Evolutionary conservation across 2,113 vertebrate genomes (phyloP).

Genomic region (Gavialis gangeticus): DNA sequence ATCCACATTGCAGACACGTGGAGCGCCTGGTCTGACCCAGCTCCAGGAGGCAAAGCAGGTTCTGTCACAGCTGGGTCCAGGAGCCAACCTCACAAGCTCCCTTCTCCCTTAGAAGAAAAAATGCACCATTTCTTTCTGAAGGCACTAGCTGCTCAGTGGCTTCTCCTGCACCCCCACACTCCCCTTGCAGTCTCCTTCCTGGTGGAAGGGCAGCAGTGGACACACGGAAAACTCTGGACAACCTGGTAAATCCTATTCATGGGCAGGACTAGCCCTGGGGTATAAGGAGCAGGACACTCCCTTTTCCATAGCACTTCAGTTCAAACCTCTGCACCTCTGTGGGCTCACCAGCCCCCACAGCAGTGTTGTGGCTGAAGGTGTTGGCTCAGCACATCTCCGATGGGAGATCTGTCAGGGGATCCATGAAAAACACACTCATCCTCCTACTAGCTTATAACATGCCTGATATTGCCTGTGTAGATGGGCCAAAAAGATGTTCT

Average conservation of each 20-base stretch:
- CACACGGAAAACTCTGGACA: not conserved
- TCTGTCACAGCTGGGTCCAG: not conserved
- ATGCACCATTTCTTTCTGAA: not conserved
- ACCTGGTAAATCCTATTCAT: not conserved
- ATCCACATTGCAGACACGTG: not conserved
- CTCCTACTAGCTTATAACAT: not conserved
- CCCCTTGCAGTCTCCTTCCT: not conserved
- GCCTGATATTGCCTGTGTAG: not conserved
- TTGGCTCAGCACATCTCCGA: not conserved
- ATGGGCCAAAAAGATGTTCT: not conserved
- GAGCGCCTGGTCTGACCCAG: not conserved
- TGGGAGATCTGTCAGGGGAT: not conserved
- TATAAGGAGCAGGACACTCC: not conserved
- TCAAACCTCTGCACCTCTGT: not conserved
- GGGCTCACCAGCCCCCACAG: not conserved
- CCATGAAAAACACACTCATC: not conserved
- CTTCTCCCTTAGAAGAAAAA: not conserved
- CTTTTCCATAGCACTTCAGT: not conserved
- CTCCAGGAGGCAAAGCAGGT: not conserved
- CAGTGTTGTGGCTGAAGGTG: not conserved
- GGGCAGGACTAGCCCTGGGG: not conserved
- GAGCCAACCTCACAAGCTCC: not conserved
- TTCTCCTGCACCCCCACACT: not conserved
- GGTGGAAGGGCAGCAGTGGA: not conserved
- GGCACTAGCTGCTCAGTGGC: not conserved